These are phyloP conservation scores for Parthenolecanium corni DNA, from an alignment of 2,888 invertebrate species.

Conservation along the genomic window DNA sequence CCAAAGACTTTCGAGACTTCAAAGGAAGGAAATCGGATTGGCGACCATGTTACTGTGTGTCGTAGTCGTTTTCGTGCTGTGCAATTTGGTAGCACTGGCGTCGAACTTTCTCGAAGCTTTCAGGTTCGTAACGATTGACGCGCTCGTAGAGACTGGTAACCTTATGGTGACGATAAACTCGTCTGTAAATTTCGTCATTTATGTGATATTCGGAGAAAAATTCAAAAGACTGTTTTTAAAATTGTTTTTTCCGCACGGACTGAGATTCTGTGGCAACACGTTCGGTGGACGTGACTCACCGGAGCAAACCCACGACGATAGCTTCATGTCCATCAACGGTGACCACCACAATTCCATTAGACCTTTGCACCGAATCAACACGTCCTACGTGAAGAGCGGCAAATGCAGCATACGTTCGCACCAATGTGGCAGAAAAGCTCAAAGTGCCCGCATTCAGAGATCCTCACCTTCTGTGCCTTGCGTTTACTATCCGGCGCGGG, in stretches of 20 bases:
- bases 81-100: slow-evolving; percentile 77
- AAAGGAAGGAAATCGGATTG: slow-evolving; percentile 82
- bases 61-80: slow-evolving; percentile 85
- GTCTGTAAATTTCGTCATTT: slow-evolving; percentile 94
- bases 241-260: slow-evolving; percentile 57
- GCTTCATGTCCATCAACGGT: slow-evolving; percentile 62
- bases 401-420: neutral
- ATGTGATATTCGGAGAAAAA: slow-evolving; percentile 95
- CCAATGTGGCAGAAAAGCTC: neutral
- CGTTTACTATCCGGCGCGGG: slow-evolving; percentile 21
- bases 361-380: slow-evolving; percentile 16
- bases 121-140: slow-evolving; percentile 50
- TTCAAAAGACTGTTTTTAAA: slow-evolving; percentile 77
- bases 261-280: slow-evolving; percentile 38
- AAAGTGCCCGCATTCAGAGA: slow-evolving; percentile 8
- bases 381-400: neutral
- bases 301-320: slow-evolving; percentile 53
- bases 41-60: slow-evolving; percentile 92
- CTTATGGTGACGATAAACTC: slow-evolving; percentile 92
- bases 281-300: slow-evolving; percentile 54
- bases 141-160: slow-evolving; percentile 72
- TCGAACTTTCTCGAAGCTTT: slow-evolving; percentile 79
- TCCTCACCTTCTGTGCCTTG: slow-evolving; percentile 20
- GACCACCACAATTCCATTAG: slow-evolving; percentile 36
- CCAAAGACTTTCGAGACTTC: slow-evolving; percentile 74